A percentile compares a stretch with the other conserved stretches of the same genome.
These are phyloP conservation scores for Eonycteris spelaea DNA, from an alignment of 2,113 vertebrate species.

Conservation along the genomic window DNA sequence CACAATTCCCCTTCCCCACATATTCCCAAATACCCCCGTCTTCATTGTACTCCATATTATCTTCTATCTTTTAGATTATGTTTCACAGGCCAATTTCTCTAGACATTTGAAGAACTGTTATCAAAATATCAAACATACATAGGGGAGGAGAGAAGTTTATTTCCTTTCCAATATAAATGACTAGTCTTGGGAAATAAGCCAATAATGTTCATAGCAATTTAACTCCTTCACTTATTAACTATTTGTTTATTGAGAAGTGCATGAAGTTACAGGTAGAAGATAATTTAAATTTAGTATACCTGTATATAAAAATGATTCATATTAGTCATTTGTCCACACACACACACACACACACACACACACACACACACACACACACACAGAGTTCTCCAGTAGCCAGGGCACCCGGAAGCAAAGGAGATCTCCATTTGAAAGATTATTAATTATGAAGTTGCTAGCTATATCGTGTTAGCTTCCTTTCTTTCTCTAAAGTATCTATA, in stretches of 20 bases:
- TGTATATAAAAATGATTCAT: background rate
- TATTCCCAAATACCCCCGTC: background rate
- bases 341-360: too few species aligned
- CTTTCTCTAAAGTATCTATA: background rate
- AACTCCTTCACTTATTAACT: background rate
- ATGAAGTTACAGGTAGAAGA: background rate
- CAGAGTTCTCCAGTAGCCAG: background rate
- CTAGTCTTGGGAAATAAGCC: background rate
- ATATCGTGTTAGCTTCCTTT: background rate
- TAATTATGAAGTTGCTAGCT: background rate
- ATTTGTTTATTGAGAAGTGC: background rate
- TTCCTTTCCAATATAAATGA: background rate
- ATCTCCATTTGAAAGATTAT: background rate
- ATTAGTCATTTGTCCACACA: background rate
- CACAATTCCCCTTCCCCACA: background rate
- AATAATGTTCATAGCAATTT: background rate
- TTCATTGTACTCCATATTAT: background rate
- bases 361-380: rapidly evolving
- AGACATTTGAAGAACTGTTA: background rate
- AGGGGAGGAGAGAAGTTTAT: background rate
- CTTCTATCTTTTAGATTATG: background rate
- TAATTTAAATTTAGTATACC: background rate
- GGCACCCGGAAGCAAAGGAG: background rate
- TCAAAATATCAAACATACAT: background rate
- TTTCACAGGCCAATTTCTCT: background rate